Conservation (phyloP, 2,797 vertebrate species). For the Rhinogobio ventralis region DNA sequence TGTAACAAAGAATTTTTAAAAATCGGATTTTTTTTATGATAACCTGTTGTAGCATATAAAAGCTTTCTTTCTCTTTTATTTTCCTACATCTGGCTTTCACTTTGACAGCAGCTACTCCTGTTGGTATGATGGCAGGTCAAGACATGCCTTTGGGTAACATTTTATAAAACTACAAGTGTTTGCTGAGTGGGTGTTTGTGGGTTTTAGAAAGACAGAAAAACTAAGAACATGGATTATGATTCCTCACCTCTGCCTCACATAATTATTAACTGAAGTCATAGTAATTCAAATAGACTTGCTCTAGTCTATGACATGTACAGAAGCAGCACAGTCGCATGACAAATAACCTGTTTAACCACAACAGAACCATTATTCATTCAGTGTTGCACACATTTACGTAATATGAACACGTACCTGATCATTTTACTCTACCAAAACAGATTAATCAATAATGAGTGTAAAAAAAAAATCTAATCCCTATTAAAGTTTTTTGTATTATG, state of each 20-base stretch:
- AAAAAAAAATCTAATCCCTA: neutral
- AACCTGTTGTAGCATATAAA: neutral
- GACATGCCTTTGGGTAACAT: conserved; percentile 19
- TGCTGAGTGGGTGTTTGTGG: neutral
- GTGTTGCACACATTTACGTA: neutral
- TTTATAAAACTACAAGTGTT: neutral
- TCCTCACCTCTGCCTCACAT: neutral
- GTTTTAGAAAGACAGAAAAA: neutral
- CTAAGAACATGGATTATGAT: neutral
- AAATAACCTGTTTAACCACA: conserved; percentile 26
- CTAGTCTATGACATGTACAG: neutral
- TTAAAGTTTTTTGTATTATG: neutral
- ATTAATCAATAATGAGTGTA: neutral
- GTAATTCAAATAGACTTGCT: neutral
- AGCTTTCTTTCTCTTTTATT: neutral
- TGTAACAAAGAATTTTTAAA: too few species aligned
- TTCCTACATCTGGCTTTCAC: neutral
- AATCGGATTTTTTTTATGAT: too few species aligned
- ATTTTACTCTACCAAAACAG: neutral
- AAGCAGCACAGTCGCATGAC: neutral
- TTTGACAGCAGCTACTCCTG: neutral
- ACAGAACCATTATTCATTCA: neutral
- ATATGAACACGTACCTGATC: neutral
- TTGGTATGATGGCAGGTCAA: conserved; percentile 35
- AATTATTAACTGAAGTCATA: conserved; percentile 7